Evolutionary conservation across 1,140 invertebrate species (phyloP), one percentile per base, ranked within the genome.

Genomic region (Eurosta solidaginis): DNA sequence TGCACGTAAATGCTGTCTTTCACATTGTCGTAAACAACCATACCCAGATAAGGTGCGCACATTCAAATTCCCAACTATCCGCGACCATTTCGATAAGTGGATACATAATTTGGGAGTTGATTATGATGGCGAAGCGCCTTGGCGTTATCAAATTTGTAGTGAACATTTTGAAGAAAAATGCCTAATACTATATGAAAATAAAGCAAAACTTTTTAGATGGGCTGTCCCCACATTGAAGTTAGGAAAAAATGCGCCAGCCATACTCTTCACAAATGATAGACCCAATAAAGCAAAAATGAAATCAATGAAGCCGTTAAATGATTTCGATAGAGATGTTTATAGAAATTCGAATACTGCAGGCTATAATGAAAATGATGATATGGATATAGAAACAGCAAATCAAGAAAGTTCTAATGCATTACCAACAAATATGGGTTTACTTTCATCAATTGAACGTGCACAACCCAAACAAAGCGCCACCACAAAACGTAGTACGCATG

Each of bases 91-190:
- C 33, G 75, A 49, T 4, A 85, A 85, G 42, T 85, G 84, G 84
- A 82, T 82, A 78, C 82, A 85, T 68, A 85, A 85, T 75, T 82
- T 81, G 1, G 84, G 84, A 40, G 82, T 85, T 10, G 50, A 80
- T n/a, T 81, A 82, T 50, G 80, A 83, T 45, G 73, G 36, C 3
- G 82, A 80, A 20, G 79, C 54, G 9, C 78, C 79, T 17, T 85
- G 84, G 84, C 84, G 84, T 1, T 85, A 82, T 63, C 82, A 83
- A 54, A 85, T 85, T 22, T 85, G 84, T 47, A 85, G 84, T 20
- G 77, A 81, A 40, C 84, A 85, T 42, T 85, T 85, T 20, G 79
- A 74, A 1, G 14, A 47, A 5, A n/a, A 47, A 14, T 74, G 73
- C 44, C 44, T 75, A 3, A 74, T 74, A 74, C 73, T 45, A 17